Percentiles rank a stretch among this genome's conserved stretches.
Evolutionary conservation across 2,888 invertebrate genomes (phyloP).

Genomic region (Dinocampus coccinellae): DNA sequence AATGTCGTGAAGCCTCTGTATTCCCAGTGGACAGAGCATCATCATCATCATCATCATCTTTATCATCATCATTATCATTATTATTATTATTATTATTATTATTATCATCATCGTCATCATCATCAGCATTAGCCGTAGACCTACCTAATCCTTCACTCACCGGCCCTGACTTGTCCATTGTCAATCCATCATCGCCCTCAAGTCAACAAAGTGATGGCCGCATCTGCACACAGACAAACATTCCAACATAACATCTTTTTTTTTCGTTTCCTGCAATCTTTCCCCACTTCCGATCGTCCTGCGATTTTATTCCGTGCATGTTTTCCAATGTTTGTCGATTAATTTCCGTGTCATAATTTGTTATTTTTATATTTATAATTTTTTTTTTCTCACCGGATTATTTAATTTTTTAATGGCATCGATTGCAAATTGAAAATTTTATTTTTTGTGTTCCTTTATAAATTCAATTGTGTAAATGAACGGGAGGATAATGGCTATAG

Average conservation of each 20-base stretch:
- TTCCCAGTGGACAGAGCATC: neutral
- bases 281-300: constrained; percentile 30
- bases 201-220: constrained; percentile 69
- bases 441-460: neutral
- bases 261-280: constrained; percentile 40
- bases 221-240: constrained; percentile 72
- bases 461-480: constrained; percentile 44
- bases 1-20: constrained; percentile 6
- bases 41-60: constrained; percentile 11
- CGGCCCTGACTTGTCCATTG: constrained; percentile 60
- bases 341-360: constrained; percentile 27
- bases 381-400: constrained; percentile 34
- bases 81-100: neutral
- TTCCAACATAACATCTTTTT: constrained; percentile 69
- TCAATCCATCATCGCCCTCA: constrained; percentile 52
- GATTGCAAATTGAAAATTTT: constrained; percentile 3
- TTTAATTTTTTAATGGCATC: constrained; percentile 9
- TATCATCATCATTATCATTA: neutral
- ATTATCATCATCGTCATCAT: constrained; percentile 7
- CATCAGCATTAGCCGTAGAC: constrained; percentile 57
- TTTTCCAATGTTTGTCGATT: constrained; percentile 35
- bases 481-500: constrained; percentile 39
- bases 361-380: constrained; percentile 30
- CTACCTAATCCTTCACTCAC: constrained; percentile 64
- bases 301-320: constrained; percentile 28